phyloP scores from a whole-genome alignment of 2,888 invertebrate genomes.

The Xanthorhoe spadicearia region DNA sequence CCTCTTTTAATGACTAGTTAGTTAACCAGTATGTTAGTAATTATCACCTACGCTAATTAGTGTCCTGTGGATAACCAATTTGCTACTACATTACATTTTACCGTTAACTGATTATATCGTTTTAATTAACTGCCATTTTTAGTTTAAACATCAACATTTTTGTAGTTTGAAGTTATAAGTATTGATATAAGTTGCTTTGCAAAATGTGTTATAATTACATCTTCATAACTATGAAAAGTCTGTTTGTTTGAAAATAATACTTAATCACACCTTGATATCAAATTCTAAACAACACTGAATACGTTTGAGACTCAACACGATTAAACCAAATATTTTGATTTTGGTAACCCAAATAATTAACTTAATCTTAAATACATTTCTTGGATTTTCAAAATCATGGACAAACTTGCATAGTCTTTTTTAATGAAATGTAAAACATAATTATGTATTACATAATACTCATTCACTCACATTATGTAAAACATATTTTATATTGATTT shows the following conservation, averaged over 20 bases:
- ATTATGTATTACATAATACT: too few species aligned
- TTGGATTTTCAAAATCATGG: too few species aligned
- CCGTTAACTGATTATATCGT: conserved; percentile 9
- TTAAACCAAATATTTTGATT: too few species aligned
- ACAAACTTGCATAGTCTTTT: too few species aligned
- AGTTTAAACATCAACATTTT: conserved; percentile 9
- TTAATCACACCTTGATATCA: background rate
- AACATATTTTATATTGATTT: too few species aligned
- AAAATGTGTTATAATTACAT: conserved; percentile 9
- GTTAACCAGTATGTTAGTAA: too few species aligned
- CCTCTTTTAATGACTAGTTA: too few species aligned
- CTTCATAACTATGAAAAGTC: background rate
- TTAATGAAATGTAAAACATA: too few species aligned
- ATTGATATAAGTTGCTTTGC: conserved; percentile 11
- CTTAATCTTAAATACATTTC: too few species aligned
- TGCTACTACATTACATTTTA: conserved; percentile 16
- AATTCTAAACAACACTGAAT: background rate
- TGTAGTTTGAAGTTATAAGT: conserved; percentile 23
- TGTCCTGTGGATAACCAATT: conserved; percentile 22
- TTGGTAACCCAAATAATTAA: too few species aligned
- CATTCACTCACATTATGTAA: too few species aligned
- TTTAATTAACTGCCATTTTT: background rate
- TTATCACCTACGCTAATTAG: conserved; percentile 17
- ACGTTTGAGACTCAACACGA: too few species aligned
- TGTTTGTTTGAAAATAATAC: conserved; percentile 2